Evolutionary conservation across 2,797 vertebrate species (phyloP), one percentile per base, ranked within the genome.

Genomic region (Malurus leucopterus): DNA sequence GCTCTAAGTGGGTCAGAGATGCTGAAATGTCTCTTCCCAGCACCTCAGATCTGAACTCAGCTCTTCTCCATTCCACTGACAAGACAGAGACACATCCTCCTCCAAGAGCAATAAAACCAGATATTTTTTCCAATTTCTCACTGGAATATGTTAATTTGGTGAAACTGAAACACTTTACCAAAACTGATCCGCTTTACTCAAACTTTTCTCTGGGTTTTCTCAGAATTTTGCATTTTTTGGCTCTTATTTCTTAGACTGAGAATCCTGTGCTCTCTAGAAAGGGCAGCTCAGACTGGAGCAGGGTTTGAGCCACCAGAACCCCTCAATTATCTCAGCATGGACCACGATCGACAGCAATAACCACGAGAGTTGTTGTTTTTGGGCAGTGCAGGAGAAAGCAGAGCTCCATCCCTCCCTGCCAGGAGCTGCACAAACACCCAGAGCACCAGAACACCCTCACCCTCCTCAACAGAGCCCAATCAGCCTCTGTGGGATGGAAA

Each of bases 361-460:
- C 4, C 15, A 2, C 11, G 26, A 49, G 13, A 2, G 27, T 29
- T 29, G 11, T 7, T 17, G 8, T 0, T 34, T 36, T 4, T 44
- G 34, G 13, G 14, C 70, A 30, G 15, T 79, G 1, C 47, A 50
- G 27, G 1, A 53, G 55, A 55, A 55, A 30, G 41, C 20, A 36
- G 61, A 36, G 11, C 36, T 36, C 36, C 24, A 8, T 30, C 58
- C 13, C 44, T 5, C 13, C 44, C 44, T 46, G 44, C 44, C 11
- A 36, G 10, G 36, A 36, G 36, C 12, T 22, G 55, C 43, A 83
- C 68, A n/a, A n/a, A 40, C 47, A 21, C 40, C 41, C 43, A 15
- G 1, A 24, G 38, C 36, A 36, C 10, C 36, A 36, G 36, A 36
- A 36, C 36, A 36, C 36, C 36, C 11, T 36, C 36, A 36, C 36